A percentile compares a stretch with the other conserved stretches of the same genome.
These are phyloP conservation scores for Prochilodus magdalenae DNA, from an alignment of 2,113 vertebrate species.

Conservation along the genomic window DNA sequence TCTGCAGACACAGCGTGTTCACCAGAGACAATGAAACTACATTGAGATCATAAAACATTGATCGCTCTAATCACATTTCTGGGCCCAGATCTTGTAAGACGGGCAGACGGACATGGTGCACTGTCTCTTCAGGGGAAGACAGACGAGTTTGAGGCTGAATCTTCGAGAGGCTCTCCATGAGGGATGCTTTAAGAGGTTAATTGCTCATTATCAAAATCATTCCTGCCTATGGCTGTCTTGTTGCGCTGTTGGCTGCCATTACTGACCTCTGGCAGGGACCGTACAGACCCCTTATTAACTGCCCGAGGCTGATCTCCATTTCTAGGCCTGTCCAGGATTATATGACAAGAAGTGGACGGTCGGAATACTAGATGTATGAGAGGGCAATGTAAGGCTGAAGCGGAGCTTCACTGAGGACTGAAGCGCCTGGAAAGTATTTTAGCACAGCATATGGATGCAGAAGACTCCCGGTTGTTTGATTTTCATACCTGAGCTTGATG, in stretches of 20 bases:
- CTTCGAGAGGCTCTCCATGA: background rate
- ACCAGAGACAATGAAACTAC: slow-evolving; percentile 20
- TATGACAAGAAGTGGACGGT: background rate
- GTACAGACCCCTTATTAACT: slow-evolving; percentile 56
- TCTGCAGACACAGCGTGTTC: background rate
- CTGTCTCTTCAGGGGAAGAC: background rate
- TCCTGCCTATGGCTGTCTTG: slow-evolving; percentile 40
- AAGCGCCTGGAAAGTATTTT: background rate
- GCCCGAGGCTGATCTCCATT: slow-evolving; percentile 22
- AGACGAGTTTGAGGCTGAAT: background rate
- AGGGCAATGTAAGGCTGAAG: background rate
- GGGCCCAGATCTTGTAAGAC: background rate
- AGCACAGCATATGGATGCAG: background rate
- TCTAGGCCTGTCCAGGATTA: background rate
- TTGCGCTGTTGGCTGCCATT: slow-evolving; percentile 24
- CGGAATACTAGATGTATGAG: background rate
- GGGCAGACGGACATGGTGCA: slow-evolving; percentile 15
- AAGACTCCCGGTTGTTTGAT: too few species aligned
- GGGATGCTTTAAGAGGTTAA: slow-evolving; percentile 47
- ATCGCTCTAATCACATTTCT: slow-evolving; percentile 44
- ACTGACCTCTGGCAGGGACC: slow-evolving; percentile 46
- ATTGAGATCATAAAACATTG: slow-evolving; percentile 45
- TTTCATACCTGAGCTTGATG: background rate
- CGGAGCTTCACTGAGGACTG: background rate
- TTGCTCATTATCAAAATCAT: slow-evolving; percentile 54